A percentile compares a stretch with the other conserved stretches of the same genome.
Conservation (phyloP, 2,797 vertebrate species). For the Masticophis lateralis region DNA sequence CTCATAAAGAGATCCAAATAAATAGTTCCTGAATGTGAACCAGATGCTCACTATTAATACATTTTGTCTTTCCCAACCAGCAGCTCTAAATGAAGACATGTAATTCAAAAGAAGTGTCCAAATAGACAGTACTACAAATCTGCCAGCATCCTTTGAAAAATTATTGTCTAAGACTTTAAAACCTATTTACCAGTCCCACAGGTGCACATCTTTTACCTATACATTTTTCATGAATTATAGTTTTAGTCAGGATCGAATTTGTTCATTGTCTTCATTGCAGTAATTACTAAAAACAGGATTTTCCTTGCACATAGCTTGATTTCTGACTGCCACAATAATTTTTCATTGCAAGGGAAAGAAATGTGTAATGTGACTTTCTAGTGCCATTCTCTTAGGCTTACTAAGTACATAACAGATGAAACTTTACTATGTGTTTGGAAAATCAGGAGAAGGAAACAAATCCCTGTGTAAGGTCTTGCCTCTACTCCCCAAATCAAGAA, state of each 20-base stretch:
- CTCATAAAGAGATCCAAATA: conserved; percentile 65
- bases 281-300: conserved; percentile 63
- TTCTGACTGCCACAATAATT: conserved; percentile 47
- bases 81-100: conserved; percentile 57
- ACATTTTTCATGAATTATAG: conserved; percentile 53
- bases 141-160: conserved; percentile 36
- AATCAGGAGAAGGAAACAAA: background rate
- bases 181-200: conserved; percentile 52
- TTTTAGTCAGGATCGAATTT: conserved; percentile 47
- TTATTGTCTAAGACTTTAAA: conserved; percentile 47
- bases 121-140: conserved; percentile 46
- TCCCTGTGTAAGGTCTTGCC: no score
- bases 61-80: conserved; percentile 54
- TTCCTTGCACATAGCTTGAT: conserved; percentile 29
- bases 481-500: no score
- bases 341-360: conserved; percentile 22
- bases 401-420: conserved; percentile 44
- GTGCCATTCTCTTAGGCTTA: conserved; percentile 48
- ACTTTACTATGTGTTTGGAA: conserved; percentile 42
- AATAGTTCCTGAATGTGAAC: conserved; percentile 62
- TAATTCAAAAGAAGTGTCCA: conserved; percentile 48
- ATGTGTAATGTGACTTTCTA: conserved; percentile 41
- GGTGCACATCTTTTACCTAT: conserved; percentile 50
- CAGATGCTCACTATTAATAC: conserved; percentile 73
- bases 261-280: conserved; percentile 50